Conservation (phyloP, 2,888 invertebrate genomes). For the Lingula anatina region DNA sequence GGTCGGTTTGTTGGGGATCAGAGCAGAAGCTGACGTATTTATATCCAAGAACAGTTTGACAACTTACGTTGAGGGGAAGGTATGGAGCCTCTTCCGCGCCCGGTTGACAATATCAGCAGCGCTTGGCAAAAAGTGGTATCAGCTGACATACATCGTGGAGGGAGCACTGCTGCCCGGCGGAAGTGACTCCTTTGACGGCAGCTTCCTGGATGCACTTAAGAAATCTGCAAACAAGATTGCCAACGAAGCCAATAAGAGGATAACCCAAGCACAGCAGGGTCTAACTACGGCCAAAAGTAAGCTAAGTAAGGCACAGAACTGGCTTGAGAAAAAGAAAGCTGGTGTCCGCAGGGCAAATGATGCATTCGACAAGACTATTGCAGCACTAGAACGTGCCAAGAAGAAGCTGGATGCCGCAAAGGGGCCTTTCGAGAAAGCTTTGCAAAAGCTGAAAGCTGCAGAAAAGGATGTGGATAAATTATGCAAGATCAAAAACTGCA, state of each 20-base stretch:
- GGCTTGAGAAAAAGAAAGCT: too few relatives aligned
- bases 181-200: constrained; percentile 10
- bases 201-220: constrained; percentile 13
- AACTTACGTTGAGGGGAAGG: constrained; percentile 10
- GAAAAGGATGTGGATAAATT: constrained; percentile 15
- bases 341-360: constrained; percentile 7
- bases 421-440: constrained; percentile 13
- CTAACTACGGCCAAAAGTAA: constrained; percentile 9
- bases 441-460: constrained; percentile 9
- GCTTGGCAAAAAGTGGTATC: too few relatives aligned
- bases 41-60: constrained; percentile 9
- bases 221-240: constrained; percentile 5
- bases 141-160: too few relatives aligned
- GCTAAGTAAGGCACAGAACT: too few relatives aligned
- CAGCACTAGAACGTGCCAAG: constrained; percentile 10
- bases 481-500: constrained; percentile 14
- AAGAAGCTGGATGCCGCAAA: constrained; percentile 14
- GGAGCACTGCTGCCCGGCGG: too few relatives aligned
- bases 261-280: too few relatives aligned
- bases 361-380: constrained; percentile 14
- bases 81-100: constrained; percentile 12
- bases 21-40: constrained; percentile 9
- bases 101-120: constrained; percentile 9
- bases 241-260: constrained; percentile 10
- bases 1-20: constrained; percentile 9